Conservation (phyloP, 2,888 invertebrate genomes). For the Perizoma affinitatum region DNA sequence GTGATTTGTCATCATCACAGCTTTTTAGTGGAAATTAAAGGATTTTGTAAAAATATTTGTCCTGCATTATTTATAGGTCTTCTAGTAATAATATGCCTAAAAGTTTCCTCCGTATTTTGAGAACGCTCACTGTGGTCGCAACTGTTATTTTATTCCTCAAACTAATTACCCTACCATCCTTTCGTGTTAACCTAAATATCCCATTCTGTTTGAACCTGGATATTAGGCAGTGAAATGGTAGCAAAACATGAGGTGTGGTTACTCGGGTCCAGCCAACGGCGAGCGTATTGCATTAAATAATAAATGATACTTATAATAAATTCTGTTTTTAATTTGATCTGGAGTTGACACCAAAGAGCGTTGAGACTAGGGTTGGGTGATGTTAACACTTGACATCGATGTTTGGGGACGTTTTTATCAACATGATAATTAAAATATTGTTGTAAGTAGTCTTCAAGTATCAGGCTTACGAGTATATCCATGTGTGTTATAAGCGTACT, state of each 20-base stretch:
- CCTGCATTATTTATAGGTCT: neutral
- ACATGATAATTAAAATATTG: too few relatives aligned
- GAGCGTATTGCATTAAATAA: slow-evolving; percentile 72
- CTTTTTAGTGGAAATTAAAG: neutral
- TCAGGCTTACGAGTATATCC: too few relatives aligned
- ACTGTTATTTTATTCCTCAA: slow-evolving; percentile 52
- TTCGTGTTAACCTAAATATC: slow-evolving; percentile 74
- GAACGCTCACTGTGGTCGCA: slow-evolving; percentile 25
- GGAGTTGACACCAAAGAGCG: slow-evolving; percentile 56
- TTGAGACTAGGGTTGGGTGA: slow-evolving; percentile 23
- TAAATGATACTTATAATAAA: slow-evolving; percentile 78
- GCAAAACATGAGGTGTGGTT: slow-evolving; percentile 72
- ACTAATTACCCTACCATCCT: slow-evolving; percentile 59
- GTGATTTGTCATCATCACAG: too few relatives aligned
- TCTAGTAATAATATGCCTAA: slow-evolving; percentile 1
- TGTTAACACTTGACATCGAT: slow-evolving; percentile 14
- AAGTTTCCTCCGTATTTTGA: neutral
- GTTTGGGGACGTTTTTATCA: neutral
- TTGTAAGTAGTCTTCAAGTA: too few relatives aligned
- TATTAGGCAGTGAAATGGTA: slow-evolving; percentile 64
- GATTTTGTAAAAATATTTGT: neutral
- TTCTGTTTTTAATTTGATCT: slow-evolving; percentile 80
- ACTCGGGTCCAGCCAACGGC: slow-evolving; percentile 47
- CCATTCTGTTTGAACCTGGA: slow-evolving; percentile 72
- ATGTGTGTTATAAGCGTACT: too few relatives aligned